Conservation (phyloP, 2,113 vertebrate species). For the Nannobrachium achirus region DNA sequence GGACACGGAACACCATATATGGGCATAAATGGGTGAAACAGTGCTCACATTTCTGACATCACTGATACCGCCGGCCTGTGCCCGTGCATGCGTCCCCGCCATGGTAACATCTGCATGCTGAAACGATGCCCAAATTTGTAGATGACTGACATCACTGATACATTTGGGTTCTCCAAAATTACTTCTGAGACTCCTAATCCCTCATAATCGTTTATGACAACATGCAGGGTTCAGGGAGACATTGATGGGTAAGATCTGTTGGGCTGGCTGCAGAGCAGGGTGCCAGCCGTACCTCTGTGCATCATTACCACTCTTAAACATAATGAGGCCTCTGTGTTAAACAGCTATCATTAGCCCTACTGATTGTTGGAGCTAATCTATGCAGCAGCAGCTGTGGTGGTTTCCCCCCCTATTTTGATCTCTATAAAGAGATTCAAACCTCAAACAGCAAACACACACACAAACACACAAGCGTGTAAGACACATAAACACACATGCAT, state of each 20-base stretch:
- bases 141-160: no score
- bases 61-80: no score
- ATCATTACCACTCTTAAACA: slow-evolving; percentile 64
- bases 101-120: no score
- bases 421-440: slow-evolving; percentile 42
- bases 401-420: slow-evolving; percentile 71
- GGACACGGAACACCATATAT: no score
- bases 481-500: slow-evolving; percentile 7
- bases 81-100: no score
- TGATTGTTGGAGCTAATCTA: slow-evolving; percentile 72
- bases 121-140: no score
- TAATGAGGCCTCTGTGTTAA: slow-evolving; percentile 72
- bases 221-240: not conserved
- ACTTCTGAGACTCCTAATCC: no score
- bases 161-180: no score
- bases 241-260: not conserved
- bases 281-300: slow-evolving; percentile 28
- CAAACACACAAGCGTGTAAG: slow-evolving; percentile 16
- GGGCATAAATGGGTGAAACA: no score
- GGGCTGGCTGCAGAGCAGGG: not conserved
- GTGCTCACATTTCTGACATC: no score
- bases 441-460: slow-evolving; percentile 6
- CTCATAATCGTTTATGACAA: slow-evolving; percentile 2
- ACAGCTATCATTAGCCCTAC: slow-evolving; percentile 70
- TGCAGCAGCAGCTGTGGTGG: slow-evolving; percentile 70